Evolutionary conservation across 2,888 invertebrate genomes (phyloP), one percentile per base, ranked within the genome.

Genomic region (Amphipoea lucens): DNA sequence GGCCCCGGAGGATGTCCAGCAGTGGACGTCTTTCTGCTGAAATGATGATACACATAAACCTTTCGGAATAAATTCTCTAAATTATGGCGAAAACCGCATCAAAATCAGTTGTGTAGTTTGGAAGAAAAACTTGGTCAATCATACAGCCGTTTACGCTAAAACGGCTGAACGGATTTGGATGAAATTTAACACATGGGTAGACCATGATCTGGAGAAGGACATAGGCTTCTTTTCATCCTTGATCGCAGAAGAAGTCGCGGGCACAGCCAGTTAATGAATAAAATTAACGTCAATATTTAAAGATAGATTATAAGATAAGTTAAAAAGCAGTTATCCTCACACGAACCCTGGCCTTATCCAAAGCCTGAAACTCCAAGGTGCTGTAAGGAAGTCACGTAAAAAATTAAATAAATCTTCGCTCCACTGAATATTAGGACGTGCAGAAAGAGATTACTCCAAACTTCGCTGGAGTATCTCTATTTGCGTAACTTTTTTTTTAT

Each of bases 331-430:
- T 78, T 72, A 66, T 62, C 17, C 42, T 69, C 63, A 75, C 74
- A 88, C 75, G 82, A 88, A 77, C 60, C 23, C 66, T 23, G 40
- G 65, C 69, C 70, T 81, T 86, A 85, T 89, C 68, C 77, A 65
- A 78, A 60, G 73, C 51, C 63, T 62, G 66, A 51, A 40, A 69
- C 67, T 76, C 54, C 79, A 82, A 85, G 78, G 74, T 81, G 82
- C 80, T 74, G 76, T 65, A 78, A 81, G 90, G 88, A 89, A 89
- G 90, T 92, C 91, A 92, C 91, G 91, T 91, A 92, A 91, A 91
- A 91, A 91, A 91, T 90, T 90, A 90, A 91, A 91, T 91, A 90
- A 90, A 90, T 88, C 83, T 83, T 78, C 88, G 84, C 86, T 82
- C 86, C 75, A 78, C 79, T 88, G 87, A 85, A 83, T 81, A 81